Evolutionary conservation across 35 echinoderm and acorn worm species (phyloP), one percentile per base, ranked within the genome.

Genomic region (Eucidaris tribuloides): DNA sequence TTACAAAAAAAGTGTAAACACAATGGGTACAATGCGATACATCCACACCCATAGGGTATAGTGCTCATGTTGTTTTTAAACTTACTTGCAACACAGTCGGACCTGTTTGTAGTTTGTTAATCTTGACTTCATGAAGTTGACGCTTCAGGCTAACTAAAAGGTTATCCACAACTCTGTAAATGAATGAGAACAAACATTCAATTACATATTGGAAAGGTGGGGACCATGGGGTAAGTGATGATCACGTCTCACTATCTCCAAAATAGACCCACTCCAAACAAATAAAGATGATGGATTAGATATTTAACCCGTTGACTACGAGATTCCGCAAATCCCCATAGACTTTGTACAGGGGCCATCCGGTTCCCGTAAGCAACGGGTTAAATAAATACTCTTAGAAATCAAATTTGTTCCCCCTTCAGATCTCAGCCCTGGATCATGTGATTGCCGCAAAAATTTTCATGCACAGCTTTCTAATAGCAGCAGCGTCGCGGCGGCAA

Each of bases 11-110:
- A 84, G 79, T 24, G 43, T 61, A 41, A 45, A 77, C n/a, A 57
- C n/a, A 77, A 66, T 14, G 5, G 18, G 42, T 34, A 82, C 35
- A 81, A 81, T 81, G 27, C 9, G n/a, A 54, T 13, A n/a, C n/a
- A 54, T 13, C 49, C n/a, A n/a, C 9, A 54, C 9, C n/a, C n/a
- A 54, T 54, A 9, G n/a, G 49, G 9, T 9, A 13, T 13, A 54
- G n/a, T 4, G 17, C 19, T 31, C 15, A 1, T 23, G 63, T 19
- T 23, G 3, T 68, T n/a, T n/a, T n/a, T n/a, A n/a, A n/a, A 77
- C 83, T 2, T 1, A 87, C 84, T 76, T 87, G 71, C 27, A 79
- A 79, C 4, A 87, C 84, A 64, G 77, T 87, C 46, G 71, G 70
- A n/a, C 31, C 44, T 5, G 46, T 44, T 45, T 77, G 84, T 60